phyloP scores from a whole-genome alignment of 2,797 vertebrate species.

The Enteromius argenteus region DNA sequence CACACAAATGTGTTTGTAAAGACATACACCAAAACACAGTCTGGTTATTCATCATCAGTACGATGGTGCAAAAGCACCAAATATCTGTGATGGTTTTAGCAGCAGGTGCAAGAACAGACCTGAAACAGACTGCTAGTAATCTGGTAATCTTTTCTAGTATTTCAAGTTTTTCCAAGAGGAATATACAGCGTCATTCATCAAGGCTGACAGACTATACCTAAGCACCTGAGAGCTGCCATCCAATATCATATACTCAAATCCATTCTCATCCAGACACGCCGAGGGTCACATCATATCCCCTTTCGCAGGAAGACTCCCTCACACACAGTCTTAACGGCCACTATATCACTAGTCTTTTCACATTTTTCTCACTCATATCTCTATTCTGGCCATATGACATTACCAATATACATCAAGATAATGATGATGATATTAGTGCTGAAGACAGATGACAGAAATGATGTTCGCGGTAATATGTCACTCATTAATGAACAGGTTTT shows the following conservation, averaged over 20 bases:
- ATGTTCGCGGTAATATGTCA: background rate
- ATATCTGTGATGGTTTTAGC: conserved; percentile 36
- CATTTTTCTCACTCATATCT: background rate
- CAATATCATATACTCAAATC: conserved; percentile 40
- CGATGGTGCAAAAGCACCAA: conserved; percentile 18
- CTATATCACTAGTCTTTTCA: conserved; percentile 12
- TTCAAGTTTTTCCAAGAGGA: conserved; percentile 42
- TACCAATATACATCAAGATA: background rate
- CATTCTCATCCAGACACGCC: conserved; percentile 36
- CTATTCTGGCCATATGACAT: conserved; percentile 3
- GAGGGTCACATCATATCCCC: conserved; percentile 18
- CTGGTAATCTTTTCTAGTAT: conserved; percentile 36
- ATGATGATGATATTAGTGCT: background rate
- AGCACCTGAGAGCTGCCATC: conserved; percentile 46
- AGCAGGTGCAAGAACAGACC: conserved; percentile 43
- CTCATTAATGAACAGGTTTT: background rate
- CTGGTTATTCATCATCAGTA: conserved; percentile 19
- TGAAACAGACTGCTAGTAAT: conserved; percentile 46
- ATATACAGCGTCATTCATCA: conserved; percentile 50
- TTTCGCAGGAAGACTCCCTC: conserved; percentile 8
- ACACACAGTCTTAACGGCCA: background rate
- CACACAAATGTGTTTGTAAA: conserved; percentile 21
- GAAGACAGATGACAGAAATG: background rate
- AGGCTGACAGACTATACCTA: conserved; percentile 50
- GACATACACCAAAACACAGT: conserved; percentile 21